Evolutionary conservation across 2,113 vertebrate genomes (phyloP).

Genomic region (Aldabrachelys gigantea): DNA sequence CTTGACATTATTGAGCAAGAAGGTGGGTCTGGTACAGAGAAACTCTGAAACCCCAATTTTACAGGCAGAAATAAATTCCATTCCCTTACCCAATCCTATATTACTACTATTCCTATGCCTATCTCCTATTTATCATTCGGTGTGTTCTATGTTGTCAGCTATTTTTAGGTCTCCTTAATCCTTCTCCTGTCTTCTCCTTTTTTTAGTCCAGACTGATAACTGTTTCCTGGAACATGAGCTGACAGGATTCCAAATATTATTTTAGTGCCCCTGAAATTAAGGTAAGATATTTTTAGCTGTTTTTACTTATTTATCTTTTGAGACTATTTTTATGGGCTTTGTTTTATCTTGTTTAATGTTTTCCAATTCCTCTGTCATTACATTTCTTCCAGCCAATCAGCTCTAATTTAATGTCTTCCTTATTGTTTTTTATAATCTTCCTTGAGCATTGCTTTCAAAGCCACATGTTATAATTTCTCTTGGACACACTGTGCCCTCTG

Average conservation of each 20-base stretch:
- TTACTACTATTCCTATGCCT: neutral
- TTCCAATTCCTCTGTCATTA: neutral
- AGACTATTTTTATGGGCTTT: neutral
- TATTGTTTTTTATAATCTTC: neutral
- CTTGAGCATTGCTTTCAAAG: neutral
- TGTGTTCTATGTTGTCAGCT: neutral
- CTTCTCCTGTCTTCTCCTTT: neutral
- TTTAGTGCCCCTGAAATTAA: neutral
- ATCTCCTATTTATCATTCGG: neutral
- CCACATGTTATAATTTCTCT: neutral
- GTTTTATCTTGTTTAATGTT: neutral
- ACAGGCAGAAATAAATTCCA: neutral
- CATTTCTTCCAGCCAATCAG: neutral
- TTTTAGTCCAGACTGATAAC: neutral
- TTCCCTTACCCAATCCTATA: neutral
- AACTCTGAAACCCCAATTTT: neutral
- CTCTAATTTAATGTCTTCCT: neutral
- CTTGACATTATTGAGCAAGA: neutral
- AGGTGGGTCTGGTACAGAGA: neutral
- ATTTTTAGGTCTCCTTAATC: conserved; percentile 26
- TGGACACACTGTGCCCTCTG: neutral
- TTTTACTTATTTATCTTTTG: conserved; percentile 19
- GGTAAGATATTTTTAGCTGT: neutral
- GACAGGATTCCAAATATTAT: neutral
- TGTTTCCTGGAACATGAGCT: neutral